Base-by-base conservation (phyloP, 2,888 invertebrate genomes). In the Ormyrus rosae region DNA sequence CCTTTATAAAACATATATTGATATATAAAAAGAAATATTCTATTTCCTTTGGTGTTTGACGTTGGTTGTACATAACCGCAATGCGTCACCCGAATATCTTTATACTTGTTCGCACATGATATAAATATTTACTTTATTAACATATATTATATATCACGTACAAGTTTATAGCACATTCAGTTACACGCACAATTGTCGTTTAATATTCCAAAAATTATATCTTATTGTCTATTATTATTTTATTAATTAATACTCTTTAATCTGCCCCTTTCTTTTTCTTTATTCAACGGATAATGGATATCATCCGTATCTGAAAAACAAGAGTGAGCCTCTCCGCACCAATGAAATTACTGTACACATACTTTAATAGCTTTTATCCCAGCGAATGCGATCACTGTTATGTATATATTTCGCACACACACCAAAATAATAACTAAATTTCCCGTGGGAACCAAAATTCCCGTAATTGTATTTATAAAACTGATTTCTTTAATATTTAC, bases 151-250 rank as follows among this genome's bases (percentile, higher is more conserved):
- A 13, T 65, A 13, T 56, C 64, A 63, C 56, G 53, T 45, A 13
- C 45, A 70, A 51, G 8, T 58, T 64, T 6, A 73, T 34, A 68
- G 72, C 72, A 73, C 48, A 72, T 67, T 55, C 46, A 53, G 34
- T 48, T 61, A 67, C n/a, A 67, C 55, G 67, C 72, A 78, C 78
- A 65, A 71, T 72, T 60, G 11, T 67, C 68, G 50, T 63, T 69
- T 63, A 60, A 53, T 53, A 7, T 58, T 77, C n/a, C 70, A 64
- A 72, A 64, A n/a, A 48, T 63, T 64, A 64, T 71, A 58, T 60
- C 13, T 51, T 34, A 34, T 11, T 64, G 8, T 64, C 46, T 48
- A 6, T 60, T 73, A 50, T 73, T 48, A 55, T 9, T 76, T 55
- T 69, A 53, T 55, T 48, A 48, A n/a, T 76, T 55, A 63, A 53